phyloP scores from a whole-genome alignment of 2,797 vertebrate species.

The Heterohyrax brucei region DNA sequence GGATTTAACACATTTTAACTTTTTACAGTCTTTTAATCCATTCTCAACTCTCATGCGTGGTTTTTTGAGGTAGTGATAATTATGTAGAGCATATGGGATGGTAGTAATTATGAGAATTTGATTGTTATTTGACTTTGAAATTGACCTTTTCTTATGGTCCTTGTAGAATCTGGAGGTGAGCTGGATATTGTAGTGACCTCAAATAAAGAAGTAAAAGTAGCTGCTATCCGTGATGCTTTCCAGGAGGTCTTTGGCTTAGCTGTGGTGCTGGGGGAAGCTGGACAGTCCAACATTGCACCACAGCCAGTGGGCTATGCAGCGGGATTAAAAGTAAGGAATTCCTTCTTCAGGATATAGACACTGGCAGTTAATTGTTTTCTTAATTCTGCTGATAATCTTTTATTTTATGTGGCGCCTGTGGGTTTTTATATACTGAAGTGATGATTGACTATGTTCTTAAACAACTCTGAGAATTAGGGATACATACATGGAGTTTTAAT shows the following conservation, averaged over 20 bases:
- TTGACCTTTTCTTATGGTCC: slow-evolving; percentile 52
- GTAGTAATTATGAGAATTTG: slow-evolving; percentile 41
- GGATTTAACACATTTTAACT: slow-evolving; percentile 51
- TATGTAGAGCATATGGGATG: neutral
- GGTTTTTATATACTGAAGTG: slow-evolving; percentile 45
- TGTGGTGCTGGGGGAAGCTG: slow-evolving; percentile 95
- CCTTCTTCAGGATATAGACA: neutral
- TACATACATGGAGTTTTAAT: neutral
- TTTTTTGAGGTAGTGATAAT: slow-evolving; percentile 52
- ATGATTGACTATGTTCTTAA: neutral
- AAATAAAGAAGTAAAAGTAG: slow-evolving; percentile 95
- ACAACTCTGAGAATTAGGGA: neutral
- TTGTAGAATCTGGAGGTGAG: slow-evolving; percentile 96
- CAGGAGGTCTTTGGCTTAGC: slow-evolving; percentile 99
- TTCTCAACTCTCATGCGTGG: neutral
- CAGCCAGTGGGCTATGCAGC: slow-evolving; percentile 98
- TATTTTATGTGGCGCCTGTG: neutral
- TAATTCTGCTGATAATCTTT: neutral
- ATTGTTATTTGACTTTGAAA: slow-evolving; percentile 56
- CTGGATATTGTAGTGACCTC: slow-evolving; percentile 97
- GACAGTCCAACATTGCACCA: slow-evolving; percentile 97
- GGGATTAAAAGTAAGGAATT: slow-evolving; percentile 94
- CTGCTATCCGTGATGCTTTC: slow-evolving; percentile 96
- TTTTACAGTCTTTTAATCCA: neutral
- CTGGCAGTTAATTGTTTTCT: neutral